Conservation (phyloP, 2,113 vertebrate genomes). For the Osmerus mordax region DNA sequence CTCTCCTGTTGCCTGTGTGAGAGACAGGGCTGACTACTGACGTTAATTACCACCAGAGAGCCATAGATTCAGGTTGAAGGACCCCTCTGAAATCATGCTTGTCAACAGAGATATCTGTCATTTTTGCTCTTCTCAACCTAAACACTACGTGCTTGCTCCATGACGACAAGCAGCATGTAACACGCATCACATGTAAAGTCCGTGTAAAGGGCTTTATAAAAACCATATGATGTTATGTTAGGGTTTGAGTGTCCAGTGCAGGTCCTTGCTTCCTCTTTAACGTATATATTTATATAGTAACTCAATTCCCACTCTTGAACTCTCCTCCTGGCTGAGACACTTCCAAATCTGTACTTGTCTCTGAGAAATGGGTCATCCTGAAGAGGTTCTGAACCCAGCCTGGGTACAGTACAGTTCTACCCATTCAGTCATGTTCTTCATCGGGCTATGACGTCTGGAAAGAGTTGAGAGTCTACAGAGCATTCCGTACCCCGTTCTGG, state of each 20-base stretch:
- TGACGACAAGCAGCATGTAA: slow-evolving; percentile 24
- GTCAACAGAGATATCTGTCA: slow-evolving; percentile 27
- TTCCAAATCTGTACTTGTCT: slow-evolving; percentile 5
- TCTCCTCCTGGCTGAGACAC: slow-evolving; percentile 11
- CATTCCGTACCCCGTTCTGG: slow-evolving; percentile 31
- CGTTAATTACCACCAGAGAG: slow-evolving; percentile 33
- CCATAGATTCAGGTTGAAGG: slow-evolving; percentile 31
- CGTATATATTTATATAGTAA: slow-evolving; percentile 41
- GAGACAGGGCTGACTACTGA: neutral
- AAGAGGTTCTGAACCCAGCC: too few species aligned
- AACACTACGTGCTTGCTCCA: slow-evolving; percentile 34
- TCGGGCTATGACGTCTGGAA: slow-evolving; percentile 52
- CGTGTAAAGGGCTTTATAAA: slow-evolving; percentile 33
- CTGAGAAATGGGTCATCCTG: too few species aligned
- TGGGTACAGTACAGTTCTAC: too few species aligned
- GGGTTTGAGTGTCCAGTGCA: slow-evolving; percentile 16
- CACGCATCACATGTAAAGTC: slow-evolving; percentile 15
- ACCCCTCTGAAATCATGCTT: slow-evolving; percentile 18
- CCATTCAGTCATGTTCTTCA: neutral
- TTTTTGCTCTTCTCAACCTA: slow-evolving; percentile 31
- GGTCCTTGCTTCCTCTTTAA: slow-evolving; percentile 4
- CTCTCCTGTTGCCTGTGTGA: slow-evolving; percentile 14
- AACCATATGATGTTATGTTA: slow-evolving; percentile 37
- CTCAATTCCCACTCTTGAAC: slow-evolving; percentile 25
- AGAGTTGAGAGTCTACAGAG: slow-evolving; percentile 54